Percentiles rank a stretch among this genome's conserved stretches.
phyloP scores from a whole-genome alignment of 2,113 vertebrate species.

The Brachyhypopomus occidentalis region DNA sequence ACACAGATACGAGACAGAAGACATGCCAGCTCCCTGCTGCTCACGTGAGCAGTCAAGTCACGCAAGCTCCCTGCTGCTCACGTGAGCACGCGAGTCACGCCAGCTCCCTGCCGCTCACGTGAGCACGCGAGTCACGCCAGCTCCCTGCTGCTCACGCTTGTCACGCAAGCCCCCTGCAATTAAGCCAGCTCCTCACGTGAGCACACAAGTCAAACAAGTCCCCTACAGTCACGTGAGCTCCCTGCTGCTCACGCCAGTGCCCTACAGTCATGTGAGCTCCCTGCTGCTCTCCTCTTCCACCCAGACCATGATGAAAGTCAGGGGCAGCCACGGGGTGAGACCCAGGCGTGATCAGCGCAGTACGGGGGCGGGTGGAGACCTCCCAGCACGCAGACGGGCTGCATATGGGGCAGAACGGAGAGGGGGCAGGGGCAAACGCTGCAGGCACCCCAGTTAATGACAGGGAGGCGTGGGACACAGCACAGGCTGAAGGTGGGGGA shows the following conservation, averaged over 20 bases:
- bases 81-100: no score
- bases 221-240: not conserved
- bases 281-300: not conserved
- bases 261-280: no score
- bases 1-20: slow-evolving; percentile 6
- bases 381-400: slow-evolving; percentile 29
- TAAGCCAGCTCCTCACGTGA: not conserved
- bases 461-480: slow-evolving; percentile 59
- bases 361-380: slow-evolving; percentile 46
- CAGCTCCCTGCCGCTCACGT: not conserved
- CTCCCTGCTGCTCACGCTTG: slow-evolving; percentile 1
- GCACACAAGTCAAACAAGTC: slow-evolving; percentile 36
- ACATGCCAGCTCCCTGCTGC: slow-evolving; percentile 21
- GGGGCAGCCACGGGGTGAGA: no score
- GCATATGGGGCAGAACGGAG: slow-evolving; percentile 17
- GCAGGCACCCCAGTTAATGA: slow-evolving; percentile 65
- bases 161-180: slow-evolving; percentile 36
- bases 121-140: no score
- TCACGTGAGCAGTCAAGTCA: no score
- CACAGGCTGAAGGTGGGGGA: slow-evolving; percentile 31
- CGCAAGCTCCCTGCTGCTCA: not conserved
- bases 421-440: slow-evolving; percentile 50
- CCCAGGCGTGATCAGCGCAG: not conserved
- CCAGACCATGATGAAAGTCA: no score
- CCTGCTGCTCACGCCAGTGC: no score